Conservation (phyloP, 2,797 vertebrate genomes). For the Jordanella pulchra region DNA sequence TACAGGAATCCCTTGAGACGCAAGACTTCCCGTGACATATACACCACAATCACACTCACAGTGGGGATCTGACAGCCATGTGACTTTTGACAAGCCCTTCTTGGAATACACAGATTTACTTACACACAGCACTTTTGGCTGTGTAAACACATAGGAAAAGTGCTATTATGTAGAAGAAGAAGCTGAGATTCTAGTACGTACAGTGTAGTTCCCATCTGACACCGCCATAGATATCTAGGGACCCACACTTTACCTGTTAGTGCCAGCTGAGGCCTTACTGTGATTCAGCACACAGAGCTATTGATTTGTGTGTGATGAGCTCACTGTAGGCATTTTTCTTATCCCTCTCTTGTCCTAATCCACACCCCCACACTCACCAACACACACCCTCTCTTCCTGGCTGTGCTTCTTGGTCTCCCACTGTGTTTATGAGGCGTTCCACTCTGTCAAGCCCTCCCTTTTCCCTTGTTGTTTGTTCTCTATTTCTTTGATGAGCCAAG, state of each 20-base stretch:
- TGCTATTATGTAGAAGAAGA: constrained; percentile 23
- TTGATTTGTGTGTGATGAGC: constrained; percentile 62
- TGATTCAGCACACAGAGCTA: constrained; percentile 55
- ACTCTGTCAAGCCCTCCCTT: constrained; percentile 67
- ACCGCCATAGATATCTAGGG: constrained; percentile 15
- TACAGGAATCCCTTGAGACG: constrained; percentile 34
- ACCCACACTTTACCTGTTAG: constrained; percentile 47
- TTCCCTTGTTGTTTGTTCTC: constrained; percentile 68
- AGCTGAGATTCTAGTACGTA: constrained; percentile 32
- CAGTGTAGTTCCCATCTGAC: constrained; percentile 33
- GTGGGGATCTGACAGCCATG: constrained; percentile 45
- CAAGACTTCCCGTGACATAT: constrained; percentile 44
- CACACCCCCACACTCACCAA: neutral
- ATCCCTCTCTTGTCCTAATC: constrained; percentile 48
- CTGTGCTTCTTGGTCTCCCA: constrained; percentile 44
- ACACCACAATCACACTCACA: constrained; percentile 49
- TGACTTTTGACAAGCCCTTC: constrained; percentile 58
- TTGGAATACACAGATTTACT: constrained; percentile 34
- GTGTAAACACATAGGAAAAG: constrained; percentile 22
- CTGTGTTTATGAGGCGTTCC: constrained; percentile 62
- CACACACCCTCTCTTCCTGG: neutral
- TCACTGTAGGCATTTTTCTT: constrained; percentile 49
- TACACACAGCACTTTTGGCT: constrained; percentile 30
- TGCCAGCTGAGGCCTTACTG: constrained; percentile 35
- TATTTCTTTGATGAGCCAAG: constrained; percentile 71